phyloP scores from a whole-genome alignment of 2,113 vertebrate species.

The Trematocara stigmaticum region DNA sequence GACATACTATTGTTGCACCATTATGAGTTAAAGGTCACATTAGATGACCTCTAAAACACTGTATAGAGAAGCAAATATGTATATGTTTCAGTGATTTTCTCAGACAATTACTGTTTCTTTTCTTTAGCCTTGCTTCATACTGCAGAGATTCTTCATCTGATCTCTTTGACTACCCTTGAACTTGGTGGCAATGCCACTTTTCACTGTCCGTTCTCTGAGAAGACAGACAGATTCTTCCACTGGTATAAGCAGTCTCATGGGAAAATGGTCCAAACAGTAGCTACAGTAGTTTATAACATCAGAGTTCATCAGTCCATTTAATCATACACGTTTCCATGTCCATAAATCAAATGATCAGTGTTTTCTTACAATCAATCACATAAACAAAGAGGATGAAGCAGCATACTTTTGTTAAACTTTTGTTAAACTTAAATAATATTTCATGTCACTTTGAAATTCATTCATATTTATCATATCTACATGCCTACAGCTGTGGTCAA shows the following conservation, averaged over 20 bases:
- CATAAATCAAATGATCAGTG: accelerated
- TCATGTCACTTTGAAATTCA: too few species aligned
- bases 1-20: not conserved
- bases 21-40: not conserved
- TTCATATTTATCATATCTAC: too few species aligned
- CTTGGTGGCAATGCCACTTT: not conserved
- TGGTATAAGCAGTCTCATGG: conserved; percentile 18
- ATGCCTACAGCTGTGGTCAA: too few species aligned
- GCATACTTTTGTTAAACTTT: not conserved
- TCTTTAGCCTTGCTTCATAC: not conserved
- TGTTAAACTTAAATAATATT: too few species aligned
- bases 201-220: not conserved
- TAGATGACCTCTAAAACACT: not conserved
- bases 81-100: not conserved
- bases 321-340: not conserved
- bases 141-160: not conserved
- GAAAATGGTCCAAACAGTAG: not conserved
- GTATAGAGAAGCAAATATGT: not conserved
- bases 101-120: not conserved
- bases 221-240: not conserved
- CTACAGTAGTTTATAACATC: not conserved
- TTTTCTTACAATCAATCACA: not conserved
- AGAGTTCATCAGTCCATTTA: not conserved
- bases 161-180: not conserved
- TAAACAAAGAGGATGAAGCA: conserved; percentile 24